Evolutionary conservation across 2,888 invertebrate species (phyloP), one percentile per base, ranked within the genome.

Genomic region (Drosophila rellima): DNA sequence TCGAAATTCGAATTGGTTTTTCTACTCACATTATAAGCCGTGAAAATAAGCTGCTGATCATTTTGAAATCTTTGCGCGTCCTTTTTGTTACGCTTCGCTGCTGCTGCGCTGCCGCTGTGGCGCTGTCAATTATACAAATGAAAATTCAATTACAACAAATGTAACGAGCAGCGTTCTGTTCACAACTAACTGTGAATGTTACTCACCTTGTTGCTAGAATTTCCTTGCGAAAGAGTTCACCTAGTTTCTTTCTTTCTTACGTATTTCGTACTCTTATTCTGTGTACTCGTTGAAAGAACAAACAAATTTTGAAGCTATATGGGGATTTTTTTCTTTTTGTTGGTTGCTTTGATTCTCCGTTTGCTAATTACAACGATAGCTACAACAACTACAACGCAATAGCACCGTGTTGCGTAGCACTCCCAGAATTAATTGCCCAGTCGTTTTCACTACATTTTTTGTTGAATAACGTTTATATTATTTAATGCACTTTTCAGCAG

Each of bases 1-100:
- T 1, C 17, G 3, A 7, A 31, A 31, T 47, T 62, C 20, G 47
- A 31, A 13, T 48, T n/a, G 33, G 10, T 13, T 52, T 52, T 55
- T 15, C 31, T 90, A 92, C 92, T 92, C 87, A 92, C 92, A 92
- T 92, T 74, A 91, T 88, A 55, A 92, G 80, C 35, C 92, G 90
- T 44, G 92, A 92, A 72, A 92, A 85, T 62, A 92, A 81, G 62
- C 91, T 91, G 78, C 91, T 92, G 78, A 92, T 92, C 92, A 92
- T 92, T 67, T 69, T 90, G 81, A 57, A 54, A 63, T 63, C 54
- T 67, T 57, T 55, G 33, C 23, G 51, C 56, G 68, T 71, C 75
- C 79, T 70, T 69, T 74, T 67, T 65, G 50, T 35, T 35, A 18
- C 26, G 47, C 37, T 57, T 47, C 54, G 17, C 18, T 35, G 56